Base-by-base conservation (phyloP, 2,888 invertebrate genomes). In the Tetrapedia diversipes region DNA sequence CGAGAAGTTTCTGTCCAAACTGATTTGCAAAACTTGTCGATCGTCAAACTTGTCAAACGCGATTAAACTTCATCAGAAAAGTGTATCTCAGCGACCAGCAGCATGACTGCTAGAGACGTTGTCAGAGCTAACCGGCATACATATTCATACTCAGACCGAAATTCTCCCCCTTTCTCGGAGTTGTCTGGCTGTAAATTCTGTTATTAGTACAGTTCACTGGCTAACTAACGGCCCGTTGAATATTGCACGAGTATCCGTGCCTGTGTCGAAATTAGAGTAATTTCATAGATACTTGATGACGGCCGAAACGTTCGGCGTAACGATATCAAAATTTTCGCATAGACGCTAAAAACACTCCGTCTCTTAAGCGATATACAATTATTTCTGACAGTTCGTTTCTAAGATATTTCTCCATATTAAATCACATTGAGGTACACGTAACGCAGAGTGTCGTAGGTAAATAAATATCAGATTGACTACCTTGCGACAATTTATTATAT, bases 171-270 rank as follows among this genome's bases (percentile, higher is more conserved):
- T 67, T 70, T 57, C 65, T 37, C 39, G 11, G 54, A 72, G 60
- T 73, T 77, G 65, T 73, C 80, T 51, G 65, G 43, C 63, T 80
- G 63, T 61, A 54, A 61, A 80, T 77, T 80, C 67, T 49, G 47
- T 69, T 80, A 80, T 82, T 83, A 77, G 61, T 65, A 70, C 80
- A 71, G 77, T 60, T 82, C 83, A 68, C 73, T 68, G 80, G 67
- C 63, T 77, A 69, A 74, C 77, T 74, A 82, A 80, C 83, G 57
- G 61, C 27, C 64, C 82, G 76, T 69, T 69, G 64, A 74, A 80
- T 63, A 73, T 70, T 51, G 72, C 76, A 16, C 63, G 34, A 22
- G 57, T 70, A 71, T 64, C 65, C 71, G 57, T 57, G 32, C n/a
- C 51, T 51, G 45, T 37, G 64, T 59, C 32, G 54, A 37, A 57